phyloP scores from a whole-genome alignment of 1,140 invertebrate genomes.

The Melitaea cinxia region DNA sequence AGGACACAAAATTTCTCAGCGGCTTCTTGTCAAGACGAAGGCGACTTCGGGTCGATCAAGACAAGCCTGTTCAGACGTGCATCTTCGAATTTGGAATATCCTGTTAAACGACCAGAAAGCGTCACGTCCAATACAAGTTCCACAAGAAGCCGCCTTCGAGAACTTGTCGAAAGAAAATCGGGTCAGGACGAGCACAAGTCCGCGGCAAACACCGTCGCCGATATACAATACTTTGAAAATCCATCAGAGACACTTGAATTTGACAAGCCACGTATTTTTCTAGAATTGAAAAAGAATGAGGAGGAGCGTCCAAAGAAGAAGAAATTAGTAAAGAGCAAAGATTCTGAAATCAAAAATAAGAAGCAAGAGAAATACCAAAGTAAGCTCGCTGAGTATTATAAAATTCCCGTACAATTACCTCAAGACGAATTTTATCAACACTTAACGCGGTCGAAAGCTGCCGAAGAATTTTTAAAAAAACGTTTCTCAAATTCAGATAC shows the following conservation, averaged over 20 bases:
- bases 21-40: conserved; percentile 79
- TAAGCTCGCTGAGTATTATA: conserved; percentile 76
- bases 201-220: conserved; percentile 72
- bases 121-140: conserved; percentile 75
- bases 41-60: conserved; percentile 75
- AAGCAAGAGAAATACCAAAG: conserved; percentile 78
- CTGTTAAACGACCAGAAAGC: conserved; percentile 72
- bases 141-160: conserved; percentile 79
- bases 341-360: conserved; percentile 68
- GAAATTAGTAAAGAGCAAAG: conserved; percentile 66
- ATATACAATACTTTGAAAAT: conserved; percentile 80
- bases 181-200: conserved; percentile 75
- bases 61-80: conserved; percentile 76
- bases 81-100: conserved; percentile 74
- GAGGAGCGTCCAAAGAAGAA: conserved; percentile 72
- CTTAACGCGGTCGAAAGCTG: conserved; percentile 71
- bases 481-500: conserved; percentile 73
- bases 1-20: conserved; percentile 78
- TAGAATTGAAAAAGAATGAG: conserved; percentile 64
- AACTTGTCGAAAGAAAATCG: conserved; percentile 79
- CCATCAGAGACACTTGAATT: conserved; percentile 79
- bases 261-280: conserved; percentile 65
- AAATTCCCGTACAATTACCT: conserved; percentile 69
- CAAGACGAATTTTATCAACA: conserved; percentile 80
- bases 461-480: conserved; percentile 73